A percentile compares a stretch with the other conserved stretches of the same genome.
Evolutionary conservation across 2,113 vertebrate genomes (phyloP).

Genomic region (Stigmatopora argus): DNA sequence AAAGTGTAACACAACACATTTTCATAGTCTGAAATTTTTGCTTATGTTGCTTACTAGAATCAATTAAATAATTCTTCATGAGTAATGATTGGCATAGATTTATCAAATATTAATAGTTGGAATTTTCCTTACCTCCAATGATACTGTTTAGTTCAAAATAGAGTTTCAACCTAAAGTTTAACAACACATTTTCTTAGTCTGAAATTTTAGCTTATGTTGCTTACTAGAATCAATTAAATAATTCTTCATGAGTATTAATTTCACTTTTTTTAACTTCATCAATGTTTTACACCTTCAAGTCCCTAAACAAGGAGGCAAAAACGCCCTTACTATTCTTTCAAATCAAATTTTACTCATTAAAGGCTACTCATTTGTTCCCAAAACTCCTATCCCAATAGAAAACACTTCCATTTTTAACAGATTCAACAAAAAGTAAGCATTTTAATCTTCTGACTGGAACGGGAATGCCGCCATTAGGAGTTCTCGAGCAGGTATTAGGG

Average conservation of each 20-base stretch:
- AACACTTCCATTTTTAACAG: neutral
- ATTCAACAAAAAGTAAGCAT: neutral
- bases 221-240: neutral
- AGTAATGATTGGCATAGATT: too few relatives aligned
- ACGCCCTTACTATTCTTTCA: neutral
- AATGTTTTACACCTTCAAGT: neutral
- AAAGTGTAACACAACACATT: neutral
- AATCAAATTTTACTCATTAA: neutral
- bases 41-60: neutral
- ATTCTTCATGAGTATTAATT: too few relatives aligned
- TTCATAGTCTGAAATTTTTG: neutral
- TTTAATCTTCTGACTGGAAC: neutral
- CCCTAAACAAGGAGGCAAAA: neutral
- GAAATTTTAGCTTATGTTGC: neutral
- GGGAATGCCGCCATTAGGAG: neutral
- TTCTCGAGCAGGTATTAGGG: slow-evolving; percentile 26
- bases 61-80: neutral
- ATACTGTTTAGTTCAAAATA: neutral
- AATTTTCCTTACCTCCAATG: neutral
- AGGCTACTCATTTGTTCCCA: neutral
- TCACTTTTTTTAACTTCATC: too few relatives aligned
- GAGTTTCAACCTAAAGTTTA: neutral
- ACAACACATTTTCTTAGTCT: neutral
- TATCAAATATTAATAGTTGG: neutral
- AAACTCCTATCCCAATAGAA: neutral